A percentile compares a stretch with the other conserved stretches of the same genome.
Evolutionary conservation across 2,113 vertebrate species (phyloP).

Genomic region (Chaetodon auriga): DNA sequence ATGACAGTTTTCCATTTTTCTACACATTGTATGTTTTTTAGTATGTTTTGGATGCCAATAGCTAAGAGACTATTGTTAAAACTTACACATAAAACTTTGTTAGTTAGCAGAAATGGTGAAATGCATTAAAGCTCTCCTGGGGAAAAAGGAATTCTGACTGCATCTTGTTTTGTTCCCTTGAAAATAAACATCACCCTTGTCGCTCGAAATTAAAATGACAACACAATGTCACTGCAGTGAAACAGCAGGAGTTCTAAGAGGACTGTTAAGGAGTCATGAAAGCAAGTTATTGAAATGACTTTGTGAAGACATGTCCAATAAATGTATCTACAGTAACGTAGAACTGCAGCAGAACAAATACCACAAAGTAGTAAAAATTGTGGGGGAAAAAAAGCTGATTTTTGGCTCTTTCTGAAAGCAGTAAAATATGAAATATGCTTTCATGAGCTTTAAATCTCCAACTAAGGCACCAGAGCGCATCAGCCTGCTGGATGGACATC

Average conservation of each 20-base stretch:
- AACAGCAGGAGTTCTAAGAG: conserved; percentile 25
- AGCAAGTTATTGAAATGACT: background rate
- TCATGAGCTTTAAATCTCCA: conserved; percentile 44
- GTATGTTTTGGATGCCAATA: conserved; percentile 12
- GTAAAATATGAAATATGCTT: conserved; percentile 60
- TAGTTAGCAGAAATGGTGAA: conserved; percentile 13
- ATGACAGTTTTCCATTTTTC: conserved; percentile 44
- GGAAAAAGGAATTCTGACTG: background rate
- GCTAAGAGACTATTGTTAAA: conserved; percentile 34
- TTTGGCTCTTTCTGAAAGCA: conserved; percentile 43
- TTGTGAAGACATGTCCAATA: conserved; percentile 22
- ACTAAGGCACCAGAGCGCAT: conserved; percentile 30
- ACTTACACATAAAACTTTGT: conserved; percentile 26
- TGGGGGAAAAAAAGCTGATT: conserved; percentile 11
- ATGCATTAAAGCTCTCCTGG: background rate
- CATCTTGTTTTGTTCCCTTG: conserved; percentile 3
- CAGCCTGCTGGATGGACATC: conserved; percentile 45
- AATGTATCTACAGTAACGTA: conserved; percentile 20
- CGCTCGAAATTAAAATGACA: conserved; percentile 19
- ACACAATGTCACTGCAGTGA: conserved; percentile 18
- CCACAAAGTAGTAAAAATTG: background rate
- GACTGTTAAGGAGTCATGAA: conserved; percentile 17
- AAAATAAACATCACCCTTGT: background rate
- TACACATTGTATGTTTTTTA: conserved; percentile 13
- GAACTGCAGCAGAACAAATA: conserved; percentile 27